These are phyloP conservation scores for Cottoperca gobio DNA, from an alignment of 2,797 vertebrate species.

Conservation along the genomic window DNA sequence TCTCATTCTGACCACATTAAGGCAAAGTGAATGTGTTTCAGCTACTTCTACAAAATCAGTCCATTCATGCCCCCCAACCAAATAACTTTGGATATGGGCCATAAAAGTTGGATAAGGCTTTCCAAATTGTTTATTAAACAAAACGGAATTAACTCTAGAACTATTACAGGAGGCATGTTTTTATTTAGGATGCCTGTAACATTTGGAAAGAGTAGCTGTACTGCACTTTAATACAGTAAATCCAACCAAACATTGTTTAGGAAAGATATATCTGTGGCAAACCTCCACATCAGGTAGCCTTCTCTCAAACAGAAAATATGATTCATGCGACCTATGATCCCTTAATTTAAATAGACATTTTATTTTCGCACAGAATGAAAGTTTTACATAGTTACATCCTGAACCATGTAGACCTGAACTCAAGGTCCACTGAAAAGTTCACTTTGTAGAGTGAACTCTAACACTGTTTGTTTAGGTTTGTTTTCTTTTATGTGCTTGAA, in stretches of 20 bases:
- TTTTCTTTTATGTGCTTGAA: slow-evolving; percentile 1
- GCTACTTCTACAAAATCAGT: slow-evolving; percentile 12
- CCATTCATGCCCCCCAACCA: background rate
- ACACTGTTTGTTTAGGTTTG: background rate
- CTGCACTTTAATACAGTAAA: background rate
- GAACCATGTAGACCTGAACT: background rate
- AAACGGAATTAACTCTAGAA: slow-evolving; percentile 11
- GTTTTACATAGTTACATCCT: background rate
- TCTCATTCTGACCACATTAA: slow-evolving; percentile 37
- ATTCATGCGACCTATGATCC: background rate
- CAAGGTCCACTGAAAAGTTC: background rate
- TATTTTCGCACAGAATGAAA: background rate
- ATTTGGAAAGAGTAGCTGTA: background rate
- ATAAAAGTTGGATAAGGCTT: slow-evolving; percentile 6
- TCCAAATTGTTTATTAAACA: slow-evolving; percentile 17
- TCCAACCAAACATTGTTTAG: slow-evolving; percentile 10
- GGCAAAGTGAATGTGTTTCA: slow-evolving; percentile 36
- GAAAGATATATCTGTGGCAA: too few species aligned
- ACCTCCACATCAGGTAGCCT: background rate
- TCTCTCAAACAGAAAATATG: background rate
- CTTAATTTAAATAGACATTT: background rate
- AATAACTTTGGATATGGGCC: slow-evolving; percentile 34
- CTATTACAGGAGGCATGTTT: background rate
- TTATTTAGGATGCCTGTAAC: background rate
- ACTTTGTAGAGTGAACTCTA: background rate